phyloP scores from a whole-genome alignment of 2,797 vertebrate species.

The Euthynnus affinis region DNA sequence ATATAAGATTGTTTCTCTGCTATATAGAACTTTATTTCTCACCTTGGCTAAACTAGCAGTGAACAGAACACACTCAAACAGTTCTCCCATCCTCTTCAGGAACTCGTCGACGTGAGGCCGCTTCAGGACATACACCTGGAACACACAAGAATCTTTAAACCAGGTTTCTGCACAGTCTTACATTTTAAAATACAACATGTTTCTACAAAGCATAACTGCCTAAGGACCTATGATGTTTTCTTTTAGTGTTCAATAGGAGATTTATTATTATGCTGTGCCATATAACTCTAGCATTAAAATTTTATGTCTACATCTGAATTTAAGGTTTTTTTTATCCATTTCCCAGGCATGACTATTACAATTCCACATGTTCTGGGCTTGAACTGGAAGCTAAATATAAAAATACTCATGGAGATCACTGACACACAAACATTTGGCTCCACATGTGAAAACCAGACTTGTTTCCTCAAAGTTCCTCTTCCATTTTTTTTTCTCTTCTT shows the following conservation, averaged over 20 bases:
- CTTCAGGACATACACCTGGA: constrained; percentile 94
- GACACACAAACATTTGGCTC: constrained; percentile 5
- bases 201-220: constrained; percentile 31
- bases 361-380: neutral
- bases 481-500: constrained; percentile 9
- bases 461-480: constrained; percentile 15
- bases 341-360: neutral
- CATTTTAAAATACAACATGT: constrained; percentile 29
- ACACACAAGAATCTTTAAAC: constrained; percentile 18
- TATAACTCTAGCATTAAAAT: neutral
- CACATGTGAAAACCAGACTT: constrained; percentile 3
- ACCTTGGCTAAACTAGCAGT: constrained; percentile 97
- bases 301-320: no score
- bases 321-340: no score
- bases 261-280: neutral
- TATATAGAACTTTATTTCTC: constrained; percentile 36
- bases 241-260: neutral
- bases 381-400: neutral
- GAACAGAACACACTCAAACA: constrained; percentile 95
- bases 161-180: neutral
- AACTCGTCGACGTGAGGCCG: constrained; percentile 94
- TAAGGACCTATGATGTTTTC: neutral
- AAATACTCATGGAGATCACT: neutral
- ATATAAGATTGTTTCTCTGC: neutral
- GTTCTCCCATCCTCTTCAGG: constrained; percentile 93